Evolutionary conservation across 2,888 invertebrate genomes (phyloP).

Genomic region (Tridacna gigas): DNA sequence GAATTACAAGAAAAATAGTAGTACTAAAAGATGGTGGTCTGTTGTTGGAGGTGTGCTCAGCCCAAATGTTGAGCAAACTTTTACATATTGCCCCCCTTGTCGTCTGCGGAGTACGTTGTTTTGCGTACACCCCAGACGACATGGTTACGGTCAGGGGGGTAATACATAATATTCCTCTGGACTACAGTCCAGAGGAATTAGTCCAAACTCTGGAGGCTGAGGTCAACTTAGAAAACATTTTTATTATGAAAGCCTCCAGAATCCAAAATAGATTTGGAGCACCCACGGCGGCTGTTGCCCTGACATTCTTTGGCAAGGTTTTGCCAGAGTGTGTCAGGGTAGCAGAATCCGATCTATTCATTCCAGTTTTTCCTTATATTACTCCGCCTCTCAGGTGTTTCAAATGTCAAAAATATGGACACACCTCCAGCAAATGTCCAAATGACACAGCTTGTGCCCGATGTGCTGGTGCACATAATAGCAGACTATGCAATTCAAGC

Average conservation of each 20-base stretch:
- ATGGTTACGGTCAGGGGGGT: neutral
- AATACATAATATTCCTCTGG: neutral
- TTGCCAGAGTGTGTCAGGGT: slow-evolving; percentile 6
- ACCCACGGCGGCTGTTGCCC: neutral
- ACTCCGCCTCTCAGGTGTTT: neutral
- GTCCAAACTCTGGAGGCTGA: neutral
- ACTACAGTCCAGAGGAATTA: neutral
- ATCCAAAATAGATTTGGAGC: neutral
- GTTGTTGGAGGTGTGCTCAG: slow-evolving; percentile 7
- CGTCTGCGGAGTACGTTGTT: neutral
- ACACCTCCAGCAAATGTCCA: neutral
- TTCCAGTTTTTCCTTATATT: neutral
- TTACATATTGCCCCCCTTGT: neutral
- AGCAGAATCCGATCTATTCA: neutral
- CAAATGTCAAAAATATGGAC: neutral
- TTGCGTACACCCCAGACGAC: neutral
- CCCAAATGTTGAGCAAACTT: neutral
- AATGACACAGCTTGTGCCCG: neutral
- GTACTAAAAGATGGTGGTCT: slow-evolving; percentile 1
- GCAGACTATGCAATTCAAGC: neutral
- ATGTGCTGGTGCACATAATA: slow-evolving; percentile 5
- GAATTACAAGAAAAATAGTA: neutral
- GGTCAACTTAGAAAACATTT: neutral
- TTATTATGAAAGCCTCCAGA: slow-evolving; percentile 5
- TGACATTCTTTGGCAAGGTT: neutral